Evolutionary conservation across 2,888 invertebrate genomes (phyloP).

Genomic region (Meteorus colon): DNA sequence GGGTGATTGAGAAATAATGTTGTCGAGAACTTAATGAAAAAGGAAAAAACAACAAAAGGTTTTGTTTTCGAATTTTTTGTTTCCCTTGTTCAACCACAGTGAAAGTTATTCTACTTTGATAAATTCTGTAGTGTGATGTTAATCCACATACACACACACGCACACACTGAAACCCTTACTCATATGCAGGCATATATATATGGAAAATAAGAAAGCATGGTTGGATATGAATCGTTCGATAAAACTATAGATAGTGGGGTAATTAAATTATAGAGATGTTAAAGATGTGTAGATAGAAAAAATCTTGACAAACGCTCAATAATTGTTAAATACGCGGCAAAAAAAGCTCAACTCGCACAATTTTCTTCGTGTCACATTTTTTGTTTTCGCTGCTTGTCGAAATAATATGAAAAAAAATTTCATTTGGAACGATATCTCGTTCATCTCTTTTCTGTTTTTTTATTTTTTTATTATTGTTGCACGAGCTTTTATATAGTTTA

Average conservation of each 20-base stretch:
- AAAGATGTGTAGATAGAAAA: conserved; percentile 32
- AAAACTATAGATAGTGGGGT: conserved; percentile 28
- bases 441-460: not conserved
- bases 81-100: not conserved
- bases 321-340: conserved; percentile 30
- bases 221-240: conserved; percentile 38
- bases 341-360: conserved; percentile 23
- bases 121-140: not conserved
- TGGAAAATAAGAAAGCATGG: conserved; percentile 7
- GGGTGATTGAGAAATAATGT: not conserved
- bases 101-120: not conserved
- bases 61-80: not conserved
- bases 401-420: not conserved
- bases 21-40: not conserved
- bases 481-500: not conserved
- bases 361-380: conserved; percentile 5
- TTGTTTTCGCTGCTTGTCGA: not conserved
- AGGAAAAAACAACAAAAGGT: not conserved
- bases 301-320: conserved; percentile 41
- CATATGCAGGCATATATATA: not conserved
- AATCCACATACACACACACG: not conserved
- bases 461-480: not conserved
- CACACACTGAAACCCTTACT: not conserved
- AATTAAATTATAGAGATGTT: conserved; percentile 25
- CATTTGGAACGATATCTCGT: not conserved